A percentile compares a stretch with the other conserved stretches of the same genome.
phyloP scores from a whole-genome alignment of 92 coral and sea anemone genomes.

The Virgularia gustaviana region DNA sequence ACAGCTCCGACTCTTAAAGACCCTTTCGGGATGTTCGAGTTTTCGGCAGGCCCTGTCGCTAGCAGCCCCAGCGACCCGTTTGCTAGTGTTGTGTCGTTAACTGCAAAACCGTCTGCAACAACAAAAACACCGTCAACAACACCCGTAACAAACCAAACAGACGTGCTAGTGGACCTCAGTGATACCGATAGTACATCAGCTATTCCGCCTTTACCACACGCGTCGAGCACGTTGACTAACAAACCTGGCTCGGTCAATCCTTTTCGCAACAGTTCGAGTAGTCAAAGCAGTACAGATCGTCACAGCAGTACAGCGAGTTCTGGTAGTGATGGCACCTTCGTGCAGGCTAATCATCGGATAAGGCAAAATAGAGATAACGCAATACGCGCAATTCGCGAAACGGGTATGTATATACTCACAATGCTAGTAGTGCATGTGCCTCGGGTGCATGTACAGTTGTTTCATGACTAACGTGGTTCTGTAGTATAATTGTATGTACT shows the following conservation, averaged over 20 bases:
- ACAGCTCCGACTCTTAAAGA: neutral
- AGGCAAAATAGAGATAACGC: too few relatives aligned
- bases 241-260: too few relatives aligned
- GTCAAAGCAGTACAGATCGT: constrained; percentile 13
- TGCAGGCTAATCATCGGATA: neutral
- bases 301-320: constrained; percentile 27
- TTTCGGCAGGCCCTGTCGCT: neutral
- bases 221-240: too few relatives aligned
- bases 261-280: constrained; percentile 13
- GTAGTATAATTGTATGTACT: too few relatives aligned
- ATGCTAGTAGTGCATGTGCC: neutral
- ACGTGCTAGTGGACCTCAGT: neutral
- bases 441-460: neutral
- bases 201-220: too few relatives aligned
- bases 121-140: neutral
- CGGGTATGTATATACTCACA: too few relatives aligned
- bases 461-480: too few relatives aligned
- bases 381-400: too few relatives aligned
- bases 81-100: neutral
- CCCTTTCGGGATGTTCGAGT: neutral
- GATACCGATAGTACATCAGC: too few relatives aligned
- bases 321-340: constrained; percentile 12
- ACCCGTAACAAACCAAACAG: neutral
- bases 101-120: neutral
- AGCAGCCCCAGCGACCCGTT: constrained; percentile 2